Percentiles rank a stretch among this genome's conserved stretches.
These are phyloP conservation scores for Notoglanidium macrostoma DNA, from an alignment of 2,797 vertebrate species.

Conservation along the genomic window DNA sequence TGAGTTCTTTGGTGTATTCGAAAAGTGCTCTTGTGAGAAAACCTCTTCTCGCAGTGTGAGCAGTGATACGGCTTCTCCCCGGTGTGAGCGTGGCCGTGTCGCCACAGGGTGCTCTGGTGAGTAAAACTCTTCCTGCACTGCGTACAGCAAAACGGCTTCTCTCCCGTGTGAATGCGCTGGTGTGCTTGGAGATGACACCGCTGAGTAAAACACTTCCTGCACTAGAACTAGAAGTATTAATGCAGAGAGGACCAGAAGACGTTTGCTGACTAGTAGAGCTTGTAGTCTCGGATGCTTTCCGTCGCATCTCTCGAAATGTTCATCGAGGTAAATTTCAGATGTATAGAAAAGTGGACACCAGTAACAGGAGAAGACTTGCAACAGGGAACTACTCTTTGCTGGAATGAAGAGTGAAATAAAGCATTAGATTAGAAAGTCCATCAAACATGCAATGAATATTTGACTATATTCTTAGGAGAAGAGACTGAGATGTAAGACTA, in stretches of 20 bases:
- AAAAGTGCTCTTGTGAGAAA: neutral
- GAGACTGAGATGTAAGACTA: too few relatives aligned
- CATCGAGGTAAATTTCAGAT: neutral
- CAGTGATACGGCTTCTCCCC: neutral
- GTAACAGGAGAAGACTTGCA: neutral
- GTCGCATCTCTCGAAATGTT: neutral
- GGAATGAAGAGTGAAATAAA: neutral
- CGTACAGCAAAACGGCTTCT: too few relatives aligned
- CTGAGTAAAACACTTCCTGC: too few relatives aligned
- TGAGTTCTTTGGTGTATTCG: neutral
- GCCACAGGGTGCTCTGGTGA: too few relatives aligned
- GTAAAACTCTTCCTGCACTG: too few relatives aligned
- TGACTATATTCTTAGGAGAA: too few relatives aligned
- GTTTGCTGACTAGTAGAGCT: neutral
- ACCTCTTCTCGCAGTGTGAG: neutral
- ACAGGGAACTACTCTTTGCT: neutral
- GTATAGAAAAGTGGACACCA: neutral
- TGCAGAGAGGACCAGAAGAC: neutral
- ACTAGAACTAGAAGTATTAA: neutral
- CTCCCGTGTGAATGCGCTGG: too few relatives aligned
- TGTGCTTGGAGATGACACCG: too few relatives aligned
- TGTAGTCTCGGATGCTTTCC: neutral
- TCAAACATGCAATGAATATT: too few relatives aligned
- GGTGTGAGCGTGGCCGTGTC: too few relatives aligned
- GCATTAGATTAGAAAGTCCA: neutral